Conservation (phyloP, 2,888 invertebrate genomes). For the Taphrorychus bicolor region DNA sequence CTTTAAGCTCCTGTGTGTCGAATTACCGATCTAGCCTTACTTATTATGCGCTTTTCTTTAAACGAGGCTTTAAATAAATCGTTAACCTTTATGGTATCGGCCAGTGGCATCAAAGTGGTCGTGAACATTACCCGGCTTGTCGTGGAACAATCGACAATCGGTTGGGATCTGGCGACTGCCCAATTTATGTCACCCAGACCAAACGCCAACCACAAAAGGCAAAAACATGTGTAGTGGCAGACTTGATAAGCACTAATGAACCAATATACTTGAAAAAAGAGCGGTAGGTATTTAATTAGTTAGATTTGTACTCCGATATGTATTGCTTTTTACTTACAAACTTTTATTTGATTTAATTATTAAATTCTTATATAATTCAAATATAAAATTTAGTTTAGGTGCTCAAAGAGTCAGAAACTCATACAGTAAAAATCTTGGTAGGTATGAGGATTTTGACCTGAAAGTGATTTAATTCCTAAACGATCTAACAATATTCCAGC, state of each 20-base stretch:
- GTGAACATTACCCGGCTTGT: constrained; percentile 37
- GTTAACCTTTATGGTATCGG: constrained; percentile 17
- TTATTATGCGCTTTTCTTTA: not conserved
- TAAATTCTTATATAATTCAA: too few species aligned
- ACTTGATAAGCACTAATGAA: constrained; percentile 57
- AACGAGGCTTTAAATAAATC: constrained; percentile 8
- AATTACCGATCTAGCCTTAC: too few species aligned
- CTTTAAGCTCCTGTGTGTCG: too few species aligned
- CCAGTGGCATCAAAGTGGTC: constrained; percentile 30
- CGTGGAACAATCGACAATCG: constrained; percentile 32
- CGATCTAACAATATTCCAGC: too few species aligned
- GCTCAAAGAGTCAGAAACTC: too few species aligned
- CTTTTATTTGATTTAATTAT: too few species aligned
- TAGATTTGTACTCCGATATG: constrained; percentile 23
- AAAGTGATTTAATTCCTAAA: too few species aligned
- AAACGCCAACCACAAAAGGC: constrained; percentile 56
- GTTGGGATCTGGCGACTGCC: constrained; percentile 40
- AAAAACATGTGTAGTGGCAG: constrained; percentile 57
- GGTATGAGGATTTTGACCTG: too few species aligned
- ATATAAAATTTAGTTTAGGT: too few species aligned
- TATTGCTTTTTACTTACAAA: too few species aligned
- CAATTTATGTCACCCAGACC: constrained; percentile 52
- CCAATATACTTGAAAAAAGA: constrained; percentile 52
- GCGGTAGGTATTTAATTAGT: constrained; percentile 33
- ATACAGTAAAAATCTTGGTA: too few species aligned